Conservation (phyloP, 2,888 invertebrate genomes). For the Elysia crispata region DNA sequence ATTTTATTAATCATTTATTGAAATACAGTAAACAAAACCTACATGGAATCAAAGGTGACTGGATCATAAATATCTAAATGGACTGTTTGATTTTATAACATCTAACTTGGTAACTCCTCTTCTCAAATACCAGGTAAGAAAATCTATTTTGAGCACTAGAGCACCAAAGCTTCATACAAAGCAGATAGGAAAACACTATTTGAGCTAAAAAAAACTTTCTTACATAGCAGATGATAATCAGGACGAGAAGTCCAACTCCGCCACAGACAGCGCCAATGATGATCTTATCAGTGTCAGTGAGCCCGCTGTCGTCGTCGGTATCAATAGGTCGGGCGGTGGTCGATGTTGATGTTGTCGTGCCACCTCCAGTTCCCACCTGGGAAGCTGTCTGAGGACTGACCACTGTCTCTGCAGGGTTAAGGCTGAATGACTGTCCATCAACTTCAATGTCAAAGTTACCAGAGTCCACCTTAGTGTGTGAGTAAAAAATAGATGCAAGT, state of each 20-base stretch:
- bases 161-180: no score
- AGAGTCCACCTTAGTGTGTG: background rate
- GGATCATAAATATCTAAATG: no score
- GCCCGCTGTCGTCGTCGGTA: slow-evolving; percentile 12
- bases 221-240: slow-evolving; percentile 30
- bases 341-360: background rate
- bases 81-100: no score
- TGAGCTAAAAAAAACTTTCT: background rate
- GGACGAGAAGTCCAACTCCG: slow-evolving; percentile 24
- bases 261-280: slow-evolving; percentile 39
- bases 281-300: slow-evolving; percentile 21
- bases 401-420: slow-evolving; percentile 18
- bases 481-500: no score
- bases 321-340: background rate
- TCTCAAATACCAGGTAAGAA: no score
- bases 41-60: no score
- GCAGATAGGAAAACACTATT: no score
- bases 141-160: no score
- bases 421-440: background rate
- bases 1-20: no score
- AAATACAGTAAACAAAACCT: no score
- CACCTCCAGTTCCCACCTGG: background rate
- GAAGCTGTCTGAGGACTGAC: slow-evolving; percentile 11
- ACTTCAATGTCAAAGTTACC: slow-evolving; percentile 10
- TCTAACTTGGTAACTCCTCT: no score